phyloP scores from a whole-genome alignment of 2,888 invertebrate species.

The Petrophora chlorosata region DNA sequence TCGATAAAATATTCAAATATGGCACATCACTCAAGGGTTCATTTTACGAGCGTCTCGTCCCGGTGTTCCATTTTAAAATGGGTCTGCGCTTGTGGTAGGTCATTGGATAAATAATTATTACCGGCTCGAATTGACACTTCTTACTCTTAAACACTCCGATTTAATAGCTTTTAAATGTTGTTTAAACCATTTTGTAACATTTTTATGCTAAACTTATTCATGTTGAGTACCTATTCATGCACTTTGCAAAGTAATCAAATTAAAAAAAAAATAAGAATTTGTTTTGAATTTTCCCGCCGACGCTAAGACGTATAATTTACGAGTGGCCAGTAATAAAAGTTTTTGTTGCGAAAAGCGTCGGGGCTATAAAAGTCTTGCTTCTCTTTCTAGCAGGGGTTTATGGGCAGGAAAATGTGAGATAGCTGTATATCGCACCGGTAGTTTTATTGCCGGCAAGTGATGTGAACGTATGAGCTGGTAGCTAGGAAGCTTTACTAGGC shows the following conservation, averaged over 20 bases:
- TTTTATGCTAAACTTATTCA: conserved; percentile 4
- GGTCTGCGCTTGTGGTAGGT: conserved; percentile 76
- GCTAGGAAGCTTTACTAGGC: conserved; percentile 35
- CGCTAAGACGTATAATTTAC: conserved; percentile 75
- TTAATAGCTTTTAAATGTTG: conserved; percentile 14
- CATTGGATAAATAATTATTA: conserved; percentile 53
- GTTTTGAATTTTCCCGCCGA: conserved; percentile 53
- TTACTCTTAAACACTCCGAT: conserved; percentile 9
- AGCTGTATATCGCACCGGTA: conserved; percentile 69
- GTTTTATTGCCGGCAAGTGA: conserved; percentile 68
- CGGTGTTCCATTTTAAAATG: conserved; percentile 78
- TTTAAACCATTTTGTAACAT: conserved; percentile 9
- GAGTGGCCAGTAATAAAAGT: conserved; percentile 77
- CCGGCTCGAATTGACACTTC: conserved; percentile 17
- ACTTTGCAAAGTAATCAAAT: conserved; percentile 4
- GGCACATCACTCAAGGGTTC: conserved; percentile 57
- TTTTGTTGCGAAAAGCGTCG: conserved; percentile 78
- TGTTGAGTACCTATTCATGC: conserved; percentile 2
- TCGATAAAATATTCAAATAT: conserved; percentile 22
- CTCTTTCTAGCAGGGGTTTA: conserved; percentile 68
- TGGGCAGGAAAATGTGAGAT: conserved; percentile 74
- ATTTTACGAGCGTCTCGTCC: conserved; percentile 76
- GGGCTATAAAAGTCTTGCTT: conserved; percentile 67
- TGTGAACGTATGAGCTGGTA: conserved; percentile 45
- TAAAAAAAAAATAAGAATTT: conserved; percentile 29